A percentile compares a stretch with the other conserved stretches of the same genome.
These are phyloP conservation scores for Trichogramma dendrolimi DNA, from an alignment of 2,888 invertebrate genomes.

Conservation along the genomic window DNA sequence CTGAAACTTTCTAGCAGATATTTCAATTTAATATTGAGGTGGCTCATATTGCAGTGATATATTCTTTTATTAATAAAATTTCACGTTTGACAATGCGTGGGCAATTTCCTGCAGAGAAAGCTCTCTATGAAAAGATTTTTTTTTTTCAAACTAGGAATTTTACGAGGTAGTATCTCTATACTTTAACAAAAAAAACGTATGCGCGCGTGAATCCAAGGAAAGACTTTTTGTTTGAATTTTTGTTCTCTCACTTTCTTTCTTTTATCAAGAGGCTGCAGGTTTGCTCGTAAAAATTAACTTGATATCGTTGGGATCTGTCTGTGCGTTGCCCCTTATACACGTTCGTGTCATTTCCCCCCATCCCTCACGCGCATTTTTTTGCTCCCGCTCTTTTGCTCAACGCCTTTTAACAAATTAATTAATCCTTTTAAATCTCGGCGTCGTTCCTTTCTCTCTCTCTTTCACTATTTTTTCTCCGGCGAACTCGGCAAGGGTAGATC, in stretches of 20 bases:
- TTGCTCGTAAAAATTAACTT: constrained; percentile 26
- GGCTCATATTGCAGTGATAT: too few relatives aligned
- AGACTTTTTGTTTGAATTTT: constrained; percentile 13
- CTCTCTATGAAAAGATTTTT: too few relatives aligned
- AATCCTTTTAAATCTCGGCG: constrained; percentile 20
- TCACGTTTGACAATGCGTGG: too few relatives aligned
- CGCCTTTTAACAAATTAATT: constrained; percentile 23
- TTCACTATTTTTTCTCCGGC: too few relatives aligned
- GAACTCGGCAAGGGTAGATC: too few relatives aligned
- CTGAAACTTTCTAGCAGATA: too few relatives aligned
- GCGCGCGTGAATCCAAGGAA: constrained; percentile 2
- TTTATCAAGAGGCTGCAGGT: constrained; percentile 11
- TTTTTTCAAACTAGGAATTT: constrained; percentile 1
- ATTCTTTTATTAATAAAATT: too few relatives aligned
- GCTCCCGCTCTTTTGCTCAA: constrained; percentile 3
- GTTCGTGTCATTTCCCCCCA: constrained; percentile 17
- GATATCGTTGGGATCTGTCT: constrained; percentile 14
- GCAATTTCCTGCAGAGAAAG: too few relatives aligned
- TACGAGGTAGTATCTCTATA: constrained; percentile 8
- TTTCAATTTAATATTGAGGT: too few relatives aligned
- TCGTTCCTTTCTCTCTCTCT: background rate
- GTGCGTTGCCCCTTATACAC: constrained; percentile 6
- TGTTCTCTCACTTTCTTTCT: constrained; percentile 1
- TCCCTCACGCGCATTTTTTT: background rate
- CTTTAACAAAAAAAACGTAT: too few relatives aligned